These are phyloP conservation scores for Irena cyanogastra DNA, from an alignment of 2,113 vertebrate species.

Conservation along the genomic window DNA sequence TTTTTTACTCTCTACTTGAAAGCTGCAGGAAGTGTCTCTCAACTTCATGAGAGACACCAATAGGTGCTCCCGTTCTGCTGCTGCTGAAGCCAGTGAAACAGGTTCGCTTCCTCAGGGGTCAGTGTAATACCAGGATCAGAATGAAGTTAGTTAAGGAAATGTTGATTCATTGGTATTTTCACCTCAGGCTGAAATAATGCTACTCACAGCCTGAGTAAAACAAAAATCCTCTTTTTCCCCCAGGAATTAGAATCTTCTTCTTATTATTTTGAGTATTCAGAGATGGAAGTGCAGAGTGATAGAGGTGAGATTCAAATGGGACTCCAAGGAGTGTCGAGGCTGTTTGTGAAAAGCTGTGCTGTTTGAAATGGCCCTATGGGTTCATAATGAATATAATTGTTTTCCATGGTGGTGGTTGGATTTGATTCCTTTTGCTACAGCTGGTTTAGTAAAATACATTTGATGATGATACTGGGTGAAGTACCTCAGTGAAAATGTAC, in stretches of 20 bases:
- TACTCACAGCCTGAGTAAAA: neutral
- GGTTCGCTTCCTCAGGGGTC: neutral
- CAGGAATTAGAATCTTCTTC: neutral
- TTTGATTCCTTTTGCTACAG: neutral
- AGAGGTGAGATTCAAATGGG: neutral
- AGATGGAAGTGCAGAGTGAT: neutral
- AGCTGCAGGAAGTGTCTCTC: neutral
- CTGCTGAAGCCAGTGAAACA: neutral
- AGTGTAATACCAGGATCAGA: neutral
- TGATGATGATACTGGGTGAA: neutral
- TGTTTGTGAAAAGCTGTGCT: neutral
- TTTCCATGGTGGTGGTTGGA: neutral
- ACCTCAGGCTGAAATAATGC: neutral
- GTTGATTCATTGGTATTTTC: neutral
- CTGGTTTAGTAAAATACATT: neutral
- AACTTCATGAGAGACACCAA: neutral
- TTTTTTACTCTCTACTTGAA: neutral
- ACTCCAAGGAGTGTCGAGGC: neutral
- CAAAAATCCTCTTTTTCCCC: neutral
- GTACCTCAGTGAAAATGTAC: neutral
- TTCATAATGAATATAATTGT: neutral
- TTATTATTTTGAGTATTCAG: neutral
- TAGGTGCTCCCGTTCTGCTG: neutral
- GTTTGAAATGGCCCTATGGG: neutral
- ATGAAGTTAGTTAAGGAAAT: neutral